Evolutionary conservation across 2,113 vertebrate genomes (phyloP).

Genomic region (Polypterus senegalus): DNA sequence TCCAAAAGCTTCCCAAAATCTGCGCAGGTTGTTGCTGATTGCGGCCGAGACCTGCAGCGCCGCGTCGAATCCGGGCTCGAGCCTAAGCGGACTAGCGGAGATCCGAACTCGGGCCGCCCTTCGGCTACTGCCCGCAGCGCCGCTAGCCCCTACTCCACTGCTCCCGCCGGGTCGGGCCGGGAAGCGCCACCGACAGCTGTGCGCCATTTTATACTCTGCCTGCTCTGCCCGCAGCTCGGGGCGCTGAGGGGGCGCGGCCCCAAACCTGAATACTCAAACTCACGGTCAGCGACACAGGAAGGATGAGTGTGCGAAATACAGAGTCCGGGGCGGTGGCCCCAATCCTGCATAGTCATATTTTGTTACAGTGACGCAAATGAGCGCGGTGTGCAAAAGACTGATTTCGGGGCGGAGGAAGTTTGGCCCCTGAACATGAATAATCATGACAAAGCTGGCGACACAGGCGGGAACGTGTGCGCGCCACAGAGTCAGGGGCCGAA

Average conservation of each 20-base stretch:
- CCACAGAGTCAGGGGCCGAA: conserved; percentile 8
- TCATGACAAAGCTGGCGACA: conserved; percentile 14
- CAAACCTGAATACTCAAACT: conserved; percentile 57
- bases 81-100: conserved; percentile 54
- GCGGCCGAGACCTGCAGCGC: conserved; percentile 85
- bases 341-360: conserved; percentile 41
- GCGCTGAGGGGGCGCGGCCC: conserved; percentile 66
- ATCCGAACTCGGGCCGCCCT: conserved; percentile 72
- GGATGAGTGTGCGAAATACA: conserved; percentile 40
- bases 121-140: conserved; percentile 64
- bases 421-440: too few species aligned
- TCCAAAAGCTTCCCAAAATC: conserved; percentile 88
- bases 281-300: conserved; percentile 33
- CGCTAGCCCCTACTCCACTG: conserved; percentile 38
- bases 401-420: too few species aligned
- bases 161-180: conserved; percentile 95
- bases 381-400: too few species aligned
- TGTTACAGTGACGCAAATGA: background rate
- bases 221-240: conserved; percentile 48
- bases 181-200: conserved; percentile 99
- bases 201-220: conserved; percentile 92
- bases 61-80: conserved; percentile 83
- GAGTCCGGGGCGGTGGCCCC: conserved; percentile 54
- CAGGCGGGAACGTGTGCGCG: conserved; percentile 17
- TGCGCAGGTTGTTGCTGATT: conserved; percentile 89